Evolutionary conservation across 2,797 vertebrate genomes (phyloP).

Genomic region (Gobio occitaniae): DNA sequence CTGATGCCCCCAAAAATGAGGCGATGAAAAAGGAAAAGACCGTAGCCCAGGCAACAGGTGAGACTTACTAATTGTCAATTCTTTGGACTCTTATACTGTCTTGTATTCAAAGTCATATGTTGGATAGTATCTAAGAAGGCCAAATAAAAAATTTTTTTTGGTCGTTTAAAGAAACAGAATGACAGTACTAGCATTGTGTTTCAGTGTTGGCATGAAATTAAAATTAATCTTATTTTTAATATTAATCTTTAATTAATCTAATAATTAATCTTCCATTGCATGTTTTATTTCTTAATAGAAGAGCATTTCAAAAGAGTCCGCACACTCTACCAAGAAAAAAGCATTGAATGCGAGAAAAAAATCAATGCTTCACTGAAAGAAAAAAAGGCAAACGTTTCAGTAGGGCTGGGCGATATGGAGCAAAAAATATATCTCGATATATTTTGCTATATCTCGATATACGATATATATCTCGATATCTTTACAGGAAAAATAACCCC

Average conservation of each 20-base stretch:
- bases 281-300: background rate
- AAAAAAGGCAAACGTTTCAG: too few relatives aligned
- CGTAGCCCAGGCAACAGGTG: conserved; percentile 67
- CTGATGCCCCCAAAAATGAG: conserved; percentile 79
- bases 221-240: background rate
- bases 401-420: too few relatives aligned
- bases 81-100: background rate
- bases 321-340: too few relatives aligned
- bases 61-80: background rate
- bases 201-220: background rate
- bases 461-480: too few relatives aligned
- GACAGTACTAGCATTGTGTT: background rate
- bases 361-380: too few relatives aligned
- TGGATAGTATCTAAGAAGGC: background rate
- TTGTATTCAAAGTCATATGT: background rate
- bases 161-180: background rate
- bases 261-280: too few relatives aligned
- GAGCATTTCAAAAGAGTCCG: too few relatives aligned
- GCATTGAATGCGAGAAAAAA: too few relatives aligned
- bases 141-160: background rate
- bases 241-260: background rate
- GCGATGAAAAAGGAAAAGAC: conserved; percentile 63
- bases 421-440: too few relatives aligned
- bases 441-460: too few relatives aligned
- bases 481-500: too few relatives aligned